Percentiles rank a stretch among this genome's conserved stretches.
These are phyloP conservation scores for Pantherophis guttatus DNA, from an alignment of 2,113 vertebrate genomes.

Conservation along the genomic window DNA sequence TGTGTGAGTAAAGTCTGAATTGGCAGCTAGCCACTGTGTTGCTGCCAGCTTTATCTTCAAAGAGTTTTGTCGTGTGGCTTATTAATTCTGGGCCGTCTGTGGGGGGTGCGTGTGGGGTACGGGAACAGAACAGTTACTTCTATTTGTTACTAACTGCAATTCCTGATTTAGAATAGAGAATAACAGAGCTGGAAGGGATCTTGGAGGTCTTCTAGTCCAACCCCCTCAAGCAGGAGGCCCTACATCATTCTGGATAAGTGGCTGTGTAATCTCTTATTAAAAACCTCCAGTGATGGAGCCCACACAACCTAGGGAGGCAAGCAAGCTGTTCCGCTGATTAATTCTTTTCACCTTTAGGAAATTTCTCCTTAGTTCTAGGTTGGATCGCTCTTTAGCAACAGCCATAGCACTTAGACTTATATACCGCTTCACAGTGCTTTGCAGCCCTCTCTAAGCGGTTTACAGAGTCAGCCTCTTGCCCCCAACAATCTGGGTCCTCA, in stretches of 20 bases:
- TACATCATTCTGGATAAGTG: neutral
- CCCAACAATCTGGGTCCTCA: too few relatives aligned
- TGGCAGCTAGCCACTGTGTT: too few relatives aligned
- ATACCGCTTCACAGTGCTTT: too few relatives aligned
- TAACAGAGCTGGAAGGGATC: neutral
- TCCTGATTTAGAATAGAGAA: neutral
- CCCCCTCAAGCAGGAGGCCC: neutral
- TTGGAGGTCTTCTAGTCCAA: neutral
- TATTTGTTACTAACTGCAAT: neutral
- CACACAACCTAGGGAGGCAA: neutral
- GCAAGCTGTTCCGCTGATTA: neutral
- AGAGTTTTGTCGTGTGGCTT: too few relatives aligned
- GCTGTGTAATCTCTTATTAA: neutral
- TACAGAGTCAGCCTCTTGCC: too few relatives aligned
- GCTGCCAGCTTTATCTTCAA: too few relatives aligned
- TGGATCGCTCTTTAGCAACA: neutral
- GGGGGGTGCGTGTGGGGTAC: too few relatives aligned
- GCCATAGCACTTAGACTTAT: neutral
- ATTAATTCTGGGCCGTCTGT: too few relatives aligned
- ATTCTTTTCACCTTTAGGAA: neutral
- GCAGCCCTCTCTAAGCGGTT: too few relatives aligned
- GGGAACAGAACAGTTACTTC: neutral
- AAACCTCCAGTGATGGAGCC: neutral
- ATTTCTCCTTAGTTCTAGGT: neutral
- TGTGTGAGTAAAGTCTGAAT: too few relatives aligned